phyloP scores from a whole-genome alignment of 2,113 vertebrate species.

The Sinocyclocheilus anshuiensis region DNA sequence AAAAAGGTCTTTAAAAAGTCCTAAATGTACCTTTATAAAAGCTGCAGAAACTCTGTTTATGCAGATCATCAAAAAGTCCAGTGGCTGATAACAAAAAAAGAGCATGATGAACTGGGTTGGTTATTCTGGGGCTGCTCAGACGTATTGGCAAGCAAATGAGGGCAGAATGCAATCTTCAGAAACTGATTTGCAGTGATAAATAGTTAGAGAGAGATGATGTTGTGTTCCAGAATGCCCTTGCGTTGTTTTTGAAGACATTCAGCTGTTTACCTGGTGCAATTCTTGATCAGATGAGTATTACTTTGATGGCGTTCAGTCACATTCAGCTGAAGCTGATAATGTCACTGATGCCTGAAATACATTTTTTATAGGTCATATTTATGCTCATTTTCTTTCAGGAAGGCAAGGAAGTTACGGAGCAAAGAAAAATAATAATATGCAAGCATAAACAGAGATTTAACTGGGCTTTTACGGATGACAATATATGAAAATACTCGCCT shows the following conservation, averaged over 20 bases:
- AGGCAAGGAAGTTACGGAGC: constrained; percentile 22
- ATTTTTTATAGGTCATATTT: constrained; percentile 29
- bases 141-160: neutral
- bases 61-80: neutral
- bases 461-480: neutral
- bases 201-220: neutral
- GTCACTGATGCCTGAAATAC: constrained; percentile 23
- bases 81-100: neutral
- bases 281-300: neutral
- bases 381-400: neutral
- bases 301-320: constrained; percentile 6
- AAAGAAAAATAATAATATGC: neutral
- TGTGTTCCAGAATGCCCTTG: neutral
- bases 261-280: neutral
- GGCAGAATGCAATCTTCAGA: neutral
- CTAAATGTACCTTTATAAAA: neutral
- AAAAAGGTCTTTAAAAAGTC: neutral
- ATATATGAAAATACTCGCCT: neutral
- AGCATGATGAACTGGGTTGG: constrained; percentile 1
- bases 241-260: neutral
- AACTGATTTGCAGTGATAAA: neutral
- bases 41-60: neutral
- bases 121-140: neutral
- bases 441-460: neutral
- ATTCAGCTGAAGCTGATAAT: neutral